Conservation (phyloP, 1,140 invertebrate species). For the Chrysoperla carnea region DNA sequence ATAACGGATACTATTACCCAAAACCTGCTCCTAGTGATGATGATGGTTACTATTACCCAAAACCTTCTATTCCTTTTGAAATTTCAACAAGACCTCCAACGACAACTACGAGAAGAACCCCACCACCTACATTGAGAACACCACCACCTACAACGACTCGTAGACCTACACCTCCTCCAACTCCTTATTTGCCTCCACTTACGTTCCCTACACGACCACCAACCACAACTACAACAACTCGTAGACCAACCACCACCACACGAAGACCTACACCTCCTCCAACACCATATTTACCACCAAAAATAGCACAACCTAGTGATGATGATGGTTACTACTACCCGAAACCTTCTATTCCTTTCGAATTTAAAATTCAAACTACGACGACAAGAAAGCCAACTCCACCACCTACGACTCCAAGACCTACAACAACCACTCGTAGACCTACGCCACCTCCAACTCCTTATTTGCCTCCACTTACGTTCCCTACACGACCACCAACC, state of each 20-base stretch:
- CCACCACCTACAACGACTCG: background rate
- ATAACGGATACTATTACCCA: too few species aligned
- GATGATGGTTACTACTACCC: background rate
- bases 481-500: too few species aligned
- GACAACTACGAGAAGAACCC: background rate
- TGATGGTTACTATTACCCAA: background rate
- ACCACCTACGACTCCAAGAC: background rate
- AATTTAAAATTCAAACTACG: background rate
- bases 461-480: background rate
- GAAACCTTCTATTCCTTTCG: background rate
- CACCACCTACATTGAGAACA: background rate
- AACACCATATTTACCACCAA: background rate
- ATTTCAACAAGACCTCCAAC: background rate
- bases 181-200: background rate
- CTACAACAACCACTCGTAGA: background rate
- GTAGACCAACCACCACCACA: background rate
- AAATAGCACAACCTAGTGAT: too few species aligned
- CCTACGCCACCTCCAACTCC: background rate
- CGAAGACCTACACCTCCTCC: background rate
- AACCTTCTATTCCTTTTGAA: slow-evolving; percentile 1
- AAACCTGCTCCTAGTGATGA: background rate
- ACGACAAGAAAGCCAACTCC: background rate
- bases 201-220: background rate
- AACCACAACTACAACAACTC: too few species aligned
- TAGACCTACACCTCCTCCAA: background rate